These are phyloP conservation scores for Boleophthalmus pectinirostris DNA, from an alignment of 2,113 vertebrate species.

Conservation along the genomic window DNA sequence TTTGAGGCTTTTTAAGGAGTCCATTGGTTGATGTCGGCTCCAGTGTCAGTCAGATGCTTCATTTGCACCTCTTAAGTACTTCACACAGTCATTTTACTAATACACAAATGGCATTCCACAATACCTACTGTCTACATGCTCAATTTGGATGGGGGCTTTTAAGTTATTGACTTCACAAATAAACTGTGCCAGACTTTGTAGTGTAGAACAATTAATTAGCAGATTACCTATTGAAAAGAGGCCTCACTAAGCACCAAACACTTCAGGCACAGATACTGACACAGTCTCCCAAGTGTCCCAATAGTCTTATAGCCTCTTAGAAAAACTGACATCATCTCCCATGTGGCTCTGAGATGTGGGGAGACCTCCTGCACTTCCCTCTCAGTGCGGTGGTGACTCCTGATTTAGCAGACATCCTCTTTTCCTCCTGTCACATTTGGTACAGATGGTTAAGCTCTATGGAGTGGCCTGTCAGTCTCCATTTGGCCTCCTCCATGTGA, in stretches of 20 bases:
- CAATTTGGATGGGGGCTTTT: neutral
- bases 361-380: constrained; percentile 42
- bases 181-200: neutral
- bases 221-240: constrained; percentile 5
- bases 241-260: constrained; percentile 24
- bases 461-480: constrained; percentile 85
- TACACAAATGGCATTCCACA: neutral
- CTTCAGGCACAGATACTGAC: constrained; percentile 30
- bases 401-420: constrained; percentile 74
- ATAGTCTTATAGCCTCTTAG: constrained; percentile 9
- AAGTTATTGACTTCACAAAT: neutral
- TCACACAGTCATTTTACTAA: neutral
- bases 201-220: neutral
- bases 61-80: neutral
- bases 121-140: neutral
- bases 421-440: constrained; percentile 87
- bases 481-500: constrained; percentile 80
- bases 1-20: neutral
- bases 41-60: neutral
- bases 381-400: constrained; percentile 57
- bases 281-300: constrained; percentile 27
- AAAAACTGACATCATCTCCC: constrained; percentile 55
- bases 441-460: constrained; percentile 87
- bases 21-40: neutral
- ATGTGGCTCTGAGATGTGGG: constrained; percentile 38